phyloP scores from a whole-genome alignment of 2,113 vertebrate genomes.

The Poeciliopsis occidentalis region DNA sequence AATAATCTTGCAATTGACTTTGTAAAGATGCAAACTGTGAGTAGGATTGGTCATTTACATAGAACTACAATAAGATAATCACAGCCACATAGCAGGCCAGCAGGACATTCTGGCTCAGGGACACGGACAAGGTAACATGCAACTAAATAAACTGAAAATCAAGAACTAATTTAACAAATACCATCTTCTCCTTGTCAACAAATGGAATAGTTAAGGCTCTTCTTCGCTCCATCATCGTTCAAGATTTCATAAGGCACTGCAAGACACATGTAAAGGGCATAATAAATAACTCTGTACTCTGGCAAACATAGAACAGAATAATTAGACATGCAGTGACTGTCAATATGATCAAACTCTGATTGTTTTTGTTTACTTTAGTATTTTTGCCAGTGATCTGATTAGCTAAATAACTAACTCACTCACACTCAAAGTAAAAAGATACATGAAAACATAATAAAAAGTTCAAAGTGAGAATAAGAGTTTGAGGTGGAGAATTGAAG shows the following conservation, averaged over 20 bases:
- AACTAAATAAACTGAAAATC: neutral
- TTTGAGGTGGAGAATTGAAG: no score
- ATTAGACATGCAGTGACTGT: neutral
- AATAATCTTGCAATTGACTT: neutral
- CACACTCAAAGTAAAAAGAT: neutral
- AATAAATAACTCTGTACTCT: neutral
- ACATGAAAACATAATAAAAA: neutral
- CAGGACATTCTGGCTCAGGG: neutral
- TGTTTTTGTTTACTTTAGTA: neutral
- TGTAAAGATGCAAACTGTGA: neutral
- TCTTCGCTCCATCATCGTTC: slow-evolving; percentile 63
- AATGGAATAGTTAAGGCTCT: slow-evolving; percentile 72
- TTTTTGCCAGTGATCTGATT: neutral
- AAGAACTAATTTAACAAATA: slow-evolving; percentile 32
- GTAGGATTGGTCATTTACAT: neutral
- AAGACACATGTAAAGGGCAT: slow-evolving; percentile 31
- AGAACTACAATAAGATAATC: neutral
- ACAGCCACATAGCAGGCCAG: neutral
- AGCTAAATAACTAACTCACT: neutral
- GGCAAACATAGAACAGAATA: neutral
- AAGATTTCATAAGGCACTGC: slow-evolving; percentile 33
- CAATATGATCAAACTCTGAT: neutral
- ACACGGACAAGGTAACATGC: neutral
- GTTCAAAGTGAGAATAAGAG: neutral
- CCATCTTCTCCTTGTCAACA: slow-evolving; percentile 59